Evolutionary conservation across 2,888 invertebrate genomes (phyloP).

Genomic region (Monochamus alternatus): DNA sequence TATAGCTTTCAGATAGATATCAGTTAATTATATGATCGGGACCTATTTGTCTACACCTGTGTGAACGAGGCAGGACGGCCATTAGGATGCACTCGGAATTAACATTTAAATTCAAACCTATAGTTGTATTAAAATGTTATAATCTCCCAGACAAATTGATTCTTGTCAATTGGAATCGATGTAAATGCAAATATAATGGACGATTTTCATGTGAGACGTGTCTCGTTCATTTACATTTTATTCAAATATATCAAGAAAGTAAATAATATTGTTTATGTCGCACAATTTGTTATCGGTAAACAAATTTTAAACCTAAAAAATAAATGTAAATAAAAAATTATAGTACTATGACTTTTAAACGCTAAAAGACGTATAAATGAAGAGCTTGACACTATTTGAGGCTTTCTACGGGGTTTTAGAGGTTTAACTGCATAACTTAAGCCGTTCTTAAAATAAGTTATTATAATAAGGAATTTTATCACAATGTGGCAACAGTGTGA

Average conservation of each 20-base stretch:
- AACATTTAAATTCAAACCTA: conserved; percentile 36
- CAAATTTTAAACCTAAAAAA: too few relatives aligned
- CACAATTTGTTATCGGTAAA: too few relatives aligned
- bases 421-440: too few relatives aligned
- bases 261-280: not conserved
- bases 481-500: too few relatives aligned
- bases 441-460: too few relatives aligned
- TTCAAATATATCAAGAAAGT: conserved; percentile 6
- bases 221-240: conserved; percentile 9
- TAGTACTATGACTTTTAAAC: too few relatives aligned
- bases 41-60: conserved; percentile 38
- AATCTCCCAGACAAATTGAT: conserved; percentile 28
- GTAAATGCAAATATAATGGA: conserved; percentile 34
- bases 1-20: conserved; percentile 38
- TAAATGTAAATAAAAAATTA: too few relatives aligned
- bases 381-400: too few relatives aligned
- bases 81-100: conserved; percentile 30
- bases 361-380: too few relatives aligned
- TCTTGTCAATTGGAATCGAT: conserved; percentile 36
- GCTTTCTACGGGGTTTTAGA: too few relatives aligned
- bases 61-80: conserved; percentile 17
- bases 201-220: not conserved
- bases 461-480: too few relatives aligned
- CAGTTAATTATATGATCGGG: conserved; percentile 36
- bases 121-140: conserved; percentile 34